Conservation (phyloP, 2,888 invertebrate genomes). For the Clepsis dumicolana region DNA sequence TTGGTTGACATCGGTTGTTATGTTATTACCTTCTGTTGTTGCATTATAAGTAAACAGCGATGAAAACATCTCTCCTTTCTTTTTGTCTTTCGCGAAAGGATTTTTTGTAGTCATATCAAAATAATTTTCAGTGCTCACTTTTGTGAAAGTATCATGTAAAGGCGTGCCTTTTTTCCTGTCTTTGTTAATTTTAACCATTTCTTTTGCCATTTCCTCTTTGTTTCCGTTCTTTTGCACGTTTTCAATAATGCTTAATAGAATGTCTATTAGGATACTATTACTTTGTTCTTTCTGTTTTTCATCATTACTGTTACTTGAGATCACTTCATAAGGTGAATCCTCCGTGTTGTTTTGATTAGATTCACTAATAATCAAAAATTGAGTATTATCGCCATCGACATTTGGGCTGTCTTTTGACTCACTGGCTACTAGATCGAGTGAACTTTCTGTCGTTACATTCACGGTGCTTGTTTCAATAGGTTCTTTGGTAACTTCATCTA, state of each 20-base stretch:
- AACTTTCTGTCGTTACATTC: constrained; percentile 20
- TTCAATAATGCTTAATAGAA: constrained; percentile 31
- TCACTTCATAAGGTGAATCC: constrained; percentile 4
- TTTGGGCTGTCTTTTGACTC: constrained; percentile 21
- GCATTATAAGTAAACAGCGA: background rate
- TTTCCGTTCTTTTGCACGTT: constrained; percentile 23
- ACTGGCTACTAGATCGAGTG: constrained; percentile 1
- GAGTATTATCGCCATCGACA: background rate
- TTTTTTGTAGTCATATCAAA: constrained; percentile 11
- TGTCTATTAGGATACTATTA: constrained; percentile 29
- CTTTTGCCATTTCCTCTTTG: constrained; percentile 3
- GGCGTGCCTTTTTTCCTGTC: constrained; percentile 34
- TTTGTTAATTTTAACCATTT: constrained; percentile 22
- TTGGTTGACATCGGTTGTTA: too few relatives aligned
- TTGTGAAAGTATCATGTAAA: constrained; percentile 34
- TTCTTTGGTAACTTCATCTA: background rate
- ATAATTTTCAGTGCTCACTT: constrained; percentile 17
- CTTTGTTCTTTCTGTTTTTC: constrained; percentile 5
- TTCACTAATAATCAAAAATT: constrained; percentile 17
- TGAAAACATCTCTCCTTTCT: constrained; percentile 22
- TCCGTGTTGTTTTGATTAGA: constrained; percentile 1
- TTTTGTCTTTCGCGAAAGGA: background rate
- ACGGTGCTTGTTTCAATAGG: background rate
- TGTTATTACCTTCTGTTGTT: background rate
- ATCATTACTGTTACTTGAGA: background rate